Evolutionary conservation across 2,113 vertebrate species (phyloP), one percentile per base, ranked within the genome.

Genomic region (Nanorana parkeri): DNA sequence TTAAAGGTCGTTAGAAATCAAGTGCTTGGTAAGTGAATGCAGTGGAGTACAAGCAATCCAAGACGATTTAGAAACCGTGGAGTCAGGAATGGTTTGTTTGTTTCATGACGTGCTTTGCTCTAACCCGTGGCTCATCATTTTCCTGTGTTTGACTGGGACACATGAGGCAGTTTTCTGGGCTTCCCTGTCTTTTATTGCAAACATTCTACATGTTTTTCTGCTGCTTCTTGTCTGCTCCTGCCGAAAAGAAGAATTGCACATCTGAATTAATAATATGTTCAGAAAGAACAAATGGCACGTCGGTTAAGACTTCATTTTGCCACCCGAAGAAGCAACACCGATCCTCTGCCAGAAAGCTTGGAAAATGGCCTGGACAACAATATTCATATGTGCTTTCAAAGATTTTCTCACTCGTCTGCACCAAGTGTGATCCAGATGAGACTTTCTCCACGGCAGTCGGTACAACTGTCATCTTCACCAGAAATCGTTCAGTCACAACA

Each of bases 221-320:
- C 94, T 95, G 94, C 91, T 90, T 91, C 87, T 83, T 85, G 83
- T 83, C 79, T 86, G 86, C 86, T 85, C 85, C 72, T 83, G 74
- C 83, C 84, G 88, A 83, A 86, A 85, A 85, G 83, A 54, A 76
- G 77, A 87, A 88, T 90, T 90, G 92, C 94, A 94, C 89, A 84
- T 91, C 84, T 87, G 80, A 55, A 89, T 86, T 87, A 84, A 83
- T 89, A 89, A 91, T 87, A 92, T 94, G 92, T 91, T 77, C 93
- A 92, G 92, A 92, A 92, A 95, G 92, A 92, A 91, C 92, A 92
- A 92, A 99, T 99, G 97, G 96, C 96, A 87, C 92, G 91, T 78
- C 93, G 91, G 88, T 92, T 98, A 90, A 96, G 95, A 92, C 89
- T 97, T 92, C 96, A 96, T 90, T 97, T 99, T 88, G 95, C 95